Conservation (phyloP, 2,888 invertebrate genomes). For the Pyrrhosoma nymphula region DNA sequence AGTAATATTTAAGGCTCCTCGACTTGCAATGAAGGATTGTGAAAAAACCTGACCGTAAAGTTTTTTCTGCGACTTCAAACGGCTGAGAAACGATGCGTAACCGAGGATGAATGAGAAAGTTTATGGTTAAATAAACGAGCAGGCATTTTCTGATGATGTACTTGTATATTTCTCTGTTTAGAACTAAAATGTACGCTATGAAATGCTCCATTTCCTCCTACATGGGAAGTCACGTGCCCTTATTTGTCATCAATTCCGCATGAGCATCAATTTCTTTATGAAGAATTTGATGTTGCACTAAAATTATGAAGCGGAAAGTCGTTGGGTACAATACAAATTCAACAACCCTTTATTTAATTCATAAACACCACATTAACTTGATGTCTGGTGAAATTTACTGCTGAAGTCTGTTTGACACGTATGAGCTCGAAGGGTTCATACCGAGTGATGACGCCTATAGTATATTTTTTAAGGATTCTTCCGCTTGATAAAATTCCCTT, state of each 20-base stretch:
- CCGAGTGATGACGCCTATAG: no score
- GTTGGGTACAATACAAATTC: background rate
- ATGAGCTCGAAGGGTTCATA: no score
- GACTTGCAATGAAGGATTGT: background rate
- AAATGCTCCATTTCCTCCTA: background rate
- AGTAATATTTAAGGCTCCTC: background rate
- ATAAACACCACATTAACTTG: no score
- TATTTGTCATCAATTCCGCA: background rate
- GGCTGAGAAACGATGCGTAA: background rate
- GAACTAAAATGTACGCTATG: background rate
- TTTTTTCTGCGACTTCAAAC: background rate
- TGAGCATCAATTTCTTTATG: background rate
- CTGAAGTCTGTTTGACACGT: no score
- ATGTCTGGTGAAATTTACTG: no score
- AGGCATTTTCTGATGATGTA: background rate
- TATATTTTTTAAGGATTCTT: no score
- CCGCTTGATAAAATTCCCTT: no score
- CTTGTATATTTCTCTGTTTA: background rate
- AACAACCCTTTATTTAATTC: background rate
- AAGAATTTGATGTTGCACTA: background rate
- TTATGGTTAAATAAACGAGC: background rate
- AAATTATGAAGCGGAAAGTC: background rate
- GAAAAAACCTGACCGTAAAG: background rate
- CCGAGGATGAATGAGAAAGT: background rate
- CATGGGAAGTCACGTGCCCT: background rate